These are phyloP conservation scores for Condylostylus longicornis DNA, from an alignment of 1,140 invertebrate species.

Conservation along the genomic window DNA sequence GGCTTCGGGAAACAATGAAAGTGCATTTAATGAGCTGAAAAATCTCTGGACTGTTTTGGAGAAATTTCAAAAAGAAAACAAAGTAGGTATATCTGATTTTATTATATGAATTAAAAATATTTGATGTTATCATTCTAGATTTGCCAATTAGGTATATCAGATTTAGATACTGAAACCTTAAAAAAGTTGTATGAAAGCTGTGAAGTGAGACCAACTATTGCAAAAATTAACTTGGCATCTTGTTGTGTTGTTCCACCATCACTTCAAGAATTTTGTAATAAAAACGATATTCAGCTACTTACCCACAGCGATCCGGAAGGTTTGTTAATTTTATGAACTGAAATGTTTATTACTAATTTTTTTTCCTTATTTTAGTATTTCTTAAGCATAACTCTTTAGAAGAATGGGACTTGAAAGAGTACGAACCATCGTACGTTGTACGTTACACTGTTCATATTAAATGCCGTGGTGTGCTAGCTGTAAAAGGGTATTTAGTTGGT, in stretches of 20 bases:
- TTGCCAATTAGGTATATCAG: conserved; percentile 68
- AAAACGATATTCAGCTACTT: conserved; percentile 80
- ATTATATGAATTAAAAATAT: too few species aligned
- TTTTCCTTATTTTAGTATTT: background rate
- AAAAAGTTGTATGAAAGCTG: conserved; percentile 61
- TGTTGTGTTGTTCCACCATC: conserved; percentile 91
- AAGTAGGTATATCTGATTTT: conserved; percentile 6
- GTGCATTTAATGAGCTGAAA: conserved; percentile 38
- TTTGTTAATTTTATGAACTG: conserved; percentile 37
- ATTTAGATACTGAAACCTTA: conserved; percentile 69
- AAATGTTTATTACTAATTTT: too few species aligned
- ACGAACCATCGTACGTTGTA: too few species aligned
- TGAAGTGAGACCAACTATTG: conserved; percentile 73
- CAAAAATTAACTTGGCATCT: conserved; percentile 88
- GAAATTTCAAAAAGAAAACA: conserved; percentile 17
- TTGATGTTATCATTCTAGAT: conserved; percentile 30
- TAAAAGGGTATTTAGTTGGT: conserved; percentile 62
- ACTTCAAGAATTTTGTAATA: conserved; percentile 75
- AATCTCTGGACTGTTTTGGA: conserved; percentile 36
- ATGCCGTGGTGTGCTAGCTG: conserved; percentile 72
- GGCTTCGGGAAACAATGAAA: conserved; percentile 18
- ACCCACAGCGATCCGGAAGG: conserved; percentile 89
- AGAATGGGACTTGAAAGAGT: too few species aligned
- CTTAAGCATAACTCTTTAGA: too few species aligned
- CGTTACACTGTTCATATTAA: conserved; percentile 77